A percentile compares a stretch with the other conserved stretches of the same genome.
These are phyloP conservation scores for Setophaga kirtlandii DNA, from an alignment of 2,113 vertebrate genomes.

Conservation along the genomic window DNA sequence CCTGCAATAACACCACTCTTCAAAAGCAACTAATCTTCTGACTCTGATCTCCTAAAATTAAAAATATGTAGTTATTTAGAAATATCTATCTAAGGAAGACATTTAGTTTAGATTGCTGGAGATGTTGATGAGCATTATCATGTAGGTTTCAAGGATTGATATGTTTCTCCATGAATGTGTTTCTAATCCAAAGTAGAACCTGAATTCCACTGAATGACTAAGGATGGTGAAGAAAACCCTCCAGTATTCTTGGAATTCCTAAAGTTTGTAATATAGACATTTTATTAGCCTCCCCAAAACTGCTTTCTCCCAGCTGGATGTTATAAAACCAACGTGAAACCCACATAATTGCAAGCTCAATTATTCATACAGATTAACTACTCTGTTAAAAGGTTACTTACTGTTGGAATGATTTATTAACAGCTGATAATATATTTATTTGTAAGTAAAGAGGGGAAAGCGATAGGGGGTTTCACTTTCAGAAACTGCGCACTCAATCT, in stretches of 20 bases:
- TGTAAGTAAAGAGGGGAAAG: neutral
- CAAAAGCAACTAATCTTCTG: neutral
- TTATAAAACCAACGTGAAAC: neutral
- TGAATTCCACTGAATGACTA: neutral
- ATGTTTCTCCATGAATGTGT: neutral
- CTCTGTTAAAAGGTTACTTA: neutral
- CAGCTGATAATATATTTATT: neutral
- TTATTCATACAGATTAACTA: neutral
- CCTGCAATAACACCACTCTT: neutral
- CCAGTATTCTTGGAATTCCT: neutral
- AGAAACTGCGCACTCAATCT: neutral
- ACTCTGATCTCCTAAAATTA: neutral
- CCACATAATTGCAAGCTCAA: neutral
- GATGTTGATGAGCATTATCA: neutral
- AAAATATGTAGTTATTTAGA: neutral
- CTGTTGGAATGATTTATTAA: neutral
- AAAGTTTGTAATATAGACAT: neutral
- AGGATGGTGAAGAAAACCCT: neutral
- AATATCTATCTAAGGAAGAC: neutral
- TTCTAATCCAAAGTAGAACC: neutral
- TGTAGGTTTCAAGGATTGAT: neutral
- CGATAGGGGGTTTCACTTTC: neutral
- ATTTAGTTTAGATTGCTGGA: neutral
- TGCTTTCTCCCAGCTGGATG: neutral
- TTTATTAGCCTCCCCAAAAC: neutral